Conservation (phyloP, 1,140 invertebrate genomes). For the Drosophila ambigua region DNA sequence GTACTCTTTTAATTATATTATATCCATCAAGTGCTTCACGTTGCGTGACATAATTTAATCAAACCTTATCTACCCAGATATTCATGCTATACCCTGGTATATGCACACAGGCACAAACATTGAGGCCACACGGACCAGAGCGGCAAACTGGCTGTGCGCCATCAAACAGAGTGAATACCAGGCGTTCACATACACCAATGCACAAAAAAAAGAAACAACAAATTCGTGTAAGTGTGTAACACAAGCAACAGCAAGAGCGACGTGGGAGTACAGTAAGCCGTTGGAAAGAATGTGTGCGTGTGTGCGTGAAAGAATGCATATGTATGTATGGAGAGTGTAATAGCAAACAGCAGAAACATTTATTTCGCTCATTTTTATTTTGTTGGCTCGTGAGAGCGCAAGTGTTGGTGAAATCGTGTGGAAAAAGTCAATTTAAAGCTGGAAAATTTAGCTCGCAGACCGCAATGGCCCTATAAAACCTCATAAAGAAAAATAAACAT, state of each 20-base stretch:
- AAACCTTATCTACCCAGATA: constrained; percentile 9
- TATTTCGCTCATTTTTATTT: constrained; percentile 74
- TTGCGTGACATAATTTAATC: neutral
- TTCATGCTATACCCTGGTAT: neutral
- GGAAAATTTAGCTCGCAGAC: constrained; percentile 1
- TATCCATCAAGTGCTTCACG: no score
- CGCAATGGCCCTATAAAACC: neutral
- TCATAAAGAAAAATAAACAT: neutral
- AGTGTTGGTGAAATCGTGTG: constrained; percentile 60
- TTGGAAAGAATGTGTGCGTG: constrained; percentile 6
- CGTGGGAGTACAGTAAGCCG: constrained; percentile 40
- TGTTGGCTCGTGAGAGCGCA: constrained; percentile 59
- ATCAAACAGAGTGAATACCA: constrained; percentile 63
- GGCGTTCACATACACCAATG: constrained; percentile 45
- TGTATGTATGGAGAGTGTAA: constrained; percentile 49
- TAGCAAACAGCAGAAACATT: constrained; percentile 51
- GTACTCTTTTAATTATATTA: no score
- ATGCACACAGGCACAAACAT: constrained; percentile 34
- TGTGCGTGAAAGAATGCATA: constrained; percentile 32
- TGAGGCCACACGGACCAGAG: constrained; percentile 51
- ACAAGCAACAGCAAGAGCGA: constrained; percentile 13
- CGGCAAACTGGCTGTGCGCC: constrained; percentile 78
- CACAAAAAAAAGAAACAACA: constrained; percentile 47
- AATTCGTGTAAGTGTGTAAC: constrained; percentile 37
- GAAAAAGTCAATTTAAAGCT: constrained; percentile 24